phyloP scores from a whole-genome alignment of 35 echinoderm and acorn worm species.

The Eucidaris tribuloides region DNA sequence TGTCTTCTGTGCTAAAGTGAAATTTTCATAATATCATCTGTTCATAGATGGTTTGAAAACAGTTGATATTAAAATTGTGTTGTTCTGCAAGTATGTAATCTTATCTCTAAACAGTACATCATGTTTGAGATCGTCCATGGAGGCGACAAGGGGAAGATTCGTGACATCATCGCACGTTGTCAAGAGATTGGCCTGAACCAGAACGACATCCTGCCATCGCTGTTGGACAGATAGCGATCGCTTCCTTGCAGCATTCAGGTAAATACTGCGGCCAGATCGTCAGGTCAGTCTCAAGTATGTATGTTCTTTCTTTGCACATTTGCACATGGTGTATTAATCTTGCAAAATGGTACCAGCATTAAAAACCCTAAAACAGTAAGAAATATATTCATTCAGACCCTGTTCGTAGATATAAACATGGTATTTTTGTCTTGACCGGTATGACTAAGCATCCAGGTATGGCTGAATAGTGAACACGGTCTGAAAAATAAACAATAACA shows the following conservation, averaged over 20 bases:
- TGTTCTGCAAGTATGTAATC: background rate
- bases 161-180: background rate
- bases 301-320: no score
- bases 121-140: background rate
- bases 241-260: no score
- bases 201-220: background rate
- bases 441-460: no score
- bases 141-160: background rate
- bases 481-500: no score
- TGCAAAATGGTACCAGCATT: no score
- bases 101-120: background rate
- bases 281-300: background rate
- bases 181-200: background rate
- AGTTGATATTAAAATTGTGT: background rate
- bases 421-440: no score
- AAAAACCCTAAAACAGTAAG: no score
- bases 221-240: no score
- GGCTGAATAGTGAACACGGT: no score
- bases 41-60: background rate
- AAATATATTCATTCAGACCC: no score
- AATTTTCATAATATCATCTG: background rate
- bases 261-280: background rate
- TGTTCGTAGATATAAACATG: no score
- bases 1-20: background rate
- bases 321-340: no score